A percentile compares a stretch with the other conserved stretches of the same genome.
Evolutionary conservation across 2,113 vertebrate species (phyloP).

Genomic region (Thunnus thynnus): DNA sequence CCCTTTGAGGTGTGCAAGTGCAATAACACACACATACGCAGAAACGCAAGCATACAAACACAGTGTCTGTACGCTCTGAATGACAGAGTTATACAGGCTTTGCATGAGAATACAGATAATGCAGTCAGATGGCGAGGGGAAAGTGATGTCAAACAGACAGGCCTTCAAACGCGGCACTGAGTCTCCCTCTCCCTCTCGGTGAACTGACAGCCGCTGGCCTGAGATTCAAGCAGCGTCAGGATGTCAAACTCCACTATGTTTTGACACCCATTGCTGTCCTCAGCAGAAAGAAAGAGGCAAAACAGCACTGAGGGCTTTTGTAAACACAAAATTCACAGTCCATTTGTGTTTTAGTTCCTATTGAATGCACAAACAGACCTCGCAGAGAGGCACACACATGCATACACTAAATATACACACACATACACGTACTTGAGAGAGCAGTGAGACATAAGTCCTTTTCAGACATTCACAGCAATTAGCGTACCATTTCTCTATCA

Average conservation of each 20-base stretch:
- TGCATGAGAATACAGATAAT: conserved; percentile 74
- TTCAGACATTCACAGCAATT: no score
- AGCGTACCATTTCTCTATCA: neutral
- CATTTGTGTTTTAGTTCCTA: conserved; percentile 69
- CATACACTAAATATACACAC: neutral
- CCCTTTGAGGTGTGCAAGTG: conserved; percentile 12
- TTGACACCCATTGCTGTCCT: conserved; percentile 81
- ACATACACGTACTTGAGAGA: neutral
- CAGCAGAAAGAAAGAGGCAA: conserved; percentile 74
- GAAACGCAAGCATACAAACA: conserved; percentile 29
- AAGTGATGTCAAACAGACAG: conserved; percentile 79
- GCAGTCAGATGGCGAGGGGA: conserved; percentile 68
- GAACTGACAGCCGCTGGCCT: conserved; percentile 78
- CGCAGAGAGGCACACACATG: neutral
- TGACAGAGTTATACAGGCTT: conserved; percentile 72
- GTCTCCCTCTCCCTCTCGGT: conserved; percentile 54
- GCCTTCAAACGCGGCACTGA: conserved; percentile 73
- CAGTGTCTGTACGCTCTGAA: conserved; percentile 44
- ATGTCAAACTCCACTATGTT: conserved; percentile 74
- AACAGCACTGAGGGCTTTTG: conserved; percentile 60
- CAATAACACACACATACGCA: conserved; percentile 12
- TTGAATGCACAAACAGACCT: conserved; percentile 63
- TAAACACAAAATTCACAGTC: conserved; percentile 72
- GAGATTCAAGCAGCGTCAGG: conserved; percentile 75
- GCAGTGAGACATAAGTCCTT: no score